A percentile compares a stretch with the other conserved stretches of the same genome.
phyloP scores from a whole-genome alignment of 2,113 vertebrate genomes.

The Naja naja region DNA sequence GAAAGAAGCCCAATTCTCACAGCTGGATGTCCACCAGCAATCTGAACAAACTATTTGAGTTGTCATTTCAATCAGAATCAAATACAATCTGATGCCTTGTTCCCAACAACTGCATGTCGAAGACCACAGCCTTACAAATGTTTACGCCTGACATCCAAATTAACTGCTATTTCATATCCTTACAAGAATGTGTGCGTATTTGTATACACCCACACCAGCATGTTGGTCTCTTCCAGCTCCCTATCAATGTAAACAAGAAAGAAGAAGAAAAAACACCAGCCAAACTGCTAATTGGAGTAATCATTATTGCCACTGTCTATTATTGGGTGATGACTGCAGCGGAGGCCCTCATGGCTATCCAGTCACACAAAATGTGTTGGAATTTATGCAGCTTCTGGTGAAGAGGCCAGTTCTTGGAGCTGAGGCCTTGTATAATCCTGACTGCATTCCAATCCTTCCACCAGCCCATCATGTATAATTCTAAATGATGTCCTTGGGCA shows the following conservation, averaged over 20 bases:
- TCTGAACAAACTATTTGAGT: constrained; percentile 49
- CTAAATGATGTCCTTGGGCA: not conserved
- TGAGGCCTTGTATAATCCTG: not conserved
- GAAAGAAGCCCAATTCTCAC: constrained; percentile 33
- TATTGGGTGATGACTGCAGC: not conserved
- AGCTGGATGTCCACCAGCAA: constrained; percentile 51
- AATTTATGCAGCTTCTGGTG: not conserved
- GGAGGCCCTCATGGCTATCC: not conserved
- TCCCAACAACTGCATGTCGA: constrained; percentile 12
- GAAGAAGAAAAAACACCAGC: not conserved
- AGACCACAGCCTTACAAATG: constrained; percentile 16
- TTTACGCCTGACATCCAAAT: not conserved
- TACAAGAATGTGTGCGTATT: not conserved
- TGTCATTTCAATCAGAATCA: constrained; percentile 30
- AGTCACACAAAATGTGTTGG: not conserved
- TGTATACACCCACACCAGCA: not conserved
- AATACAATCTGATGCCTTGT: constrained; percentile 28
- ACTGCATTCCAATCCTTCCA: not conserved
- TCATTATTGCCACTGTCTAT: not conserved
- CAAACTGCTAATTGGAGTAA: not conserved
- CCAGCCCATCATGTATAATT: not conserved
- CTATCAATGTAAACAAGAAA: not conserved
- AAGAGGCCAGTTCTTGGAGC: not conserved
- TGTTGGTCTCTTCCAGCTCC: not conserved
- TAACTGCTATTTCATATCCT: constrained; percentile 3